These are phyloP conservation scores for Pelagia noctiluca DNA, from an alignment of 30 jellyfish, hydroid and myxozoan genomes.

Conservation along the genomic window DNA sequence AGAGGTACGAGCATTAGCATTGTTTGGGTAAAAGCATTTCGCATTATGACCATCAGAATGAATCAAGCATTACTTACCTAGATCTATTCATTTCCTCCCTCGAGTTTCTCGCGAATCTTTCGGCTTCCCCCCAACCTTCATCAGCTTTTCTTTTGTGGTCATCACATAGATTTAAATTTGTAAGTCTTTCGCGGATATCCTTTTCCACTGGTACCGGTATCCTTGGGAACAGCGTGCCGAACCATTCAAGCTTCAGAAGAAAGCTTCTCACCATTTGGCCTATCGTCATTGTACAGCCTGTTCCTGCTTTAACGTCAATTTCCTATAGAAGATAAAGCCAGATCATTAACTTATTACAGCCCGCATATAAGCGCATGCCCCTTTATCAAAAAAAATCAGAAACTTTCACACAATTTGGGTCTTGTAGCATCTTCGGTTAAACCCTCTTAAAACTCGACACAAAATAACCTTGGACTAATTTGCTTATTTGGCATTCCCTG, in stretches of 20 bases:
- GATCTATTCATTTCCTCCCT: slow-evolving; percentile 52
- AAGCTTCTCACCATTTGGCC: slow-evolving; percentile 93
- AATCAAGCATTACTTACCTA: slow-evolving; percentile 28
- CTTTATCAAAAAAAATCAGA: too few species aligned
- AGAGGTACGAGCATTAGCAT: not conserved
- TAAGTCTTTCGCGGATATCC: slow-evolving; percentile 71
- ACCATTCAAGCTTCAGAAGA: slow-evolving; percentile 88
- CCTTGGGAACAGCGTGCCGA: slow-evolving; percentile 95
- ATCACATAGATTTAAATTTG: slow-evolving; percentile 74
- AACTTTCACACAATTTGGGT: too few species aligned
- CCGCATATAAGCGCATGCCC: too few species aligned
- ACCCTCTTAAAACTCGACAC: too few species aligned
- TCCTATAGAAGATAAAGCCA: slow-evolving; percentile 38
- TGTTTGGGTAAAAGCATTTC: not conserved
- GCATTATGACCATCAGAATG: not conserved
- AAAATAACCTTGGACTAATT: too few species aligned
- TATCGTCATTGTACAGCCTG: slow-evolving; percentile 92
- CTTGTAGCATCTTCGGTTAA: too few species aligned
- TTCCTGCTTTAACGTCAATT: slow-evolving; percentile 83
- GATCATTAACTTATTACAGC: not conserved
- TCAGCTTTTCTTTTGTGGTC: slow-evolving; percentile 86
- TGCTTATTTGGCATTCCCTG: too few species aligned
- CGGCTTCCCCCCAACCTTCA: slow-evolving; percentile 92
- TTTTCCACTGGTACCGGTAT: slow-evolving; percentile 95
- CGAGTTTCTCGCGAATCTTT: slow-evolving; percentile 49